Conservation (phyloP, 2,113 vertebrate species). For the Genyomyrus donnyi region DNA sequence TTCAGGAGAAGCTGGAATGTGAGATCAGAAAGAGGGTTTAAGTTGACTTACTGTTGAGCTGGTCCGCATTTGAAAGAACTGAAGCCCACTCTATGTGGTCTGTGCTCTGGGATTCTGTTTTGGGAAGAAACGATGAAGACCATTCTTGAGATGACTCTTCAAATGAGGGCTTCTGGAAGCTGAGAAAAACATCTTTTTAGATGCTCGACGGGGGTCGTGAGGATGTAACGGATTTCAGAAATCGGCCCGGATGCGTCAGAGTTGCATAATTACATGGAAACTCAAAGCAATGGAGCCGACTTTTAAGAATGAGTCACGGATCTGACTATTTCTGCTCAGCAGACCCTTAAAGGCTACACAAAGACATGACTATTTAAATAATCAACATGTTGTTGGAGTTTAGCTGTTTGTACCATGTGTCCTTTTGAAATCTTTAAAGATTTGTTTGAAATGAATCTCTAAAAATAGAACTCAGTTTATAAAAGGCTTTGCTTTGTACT, state of each 20-base stretch:
- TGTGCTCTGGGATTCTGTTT: background rate
- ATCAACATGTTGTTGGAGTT: background rate
- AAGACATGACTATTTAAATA: background rate
- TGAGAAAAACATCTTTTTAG: background rate
- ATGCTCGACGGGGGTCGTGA: background rate
- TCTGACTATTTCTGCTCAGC: background rate
- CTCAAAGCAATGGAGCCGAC: background rate
- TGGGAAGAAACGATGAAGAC: background rate
- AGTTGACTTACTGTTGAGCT: background rate
- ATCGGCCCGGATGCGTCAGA: background rate
- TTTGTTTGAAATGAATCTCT: background rate
- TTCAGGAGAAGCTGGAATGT: background rate
- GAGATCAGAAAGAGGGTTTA: background rate
- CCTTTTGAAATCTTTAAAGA: background rate
- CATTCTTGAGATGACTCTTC: background rate
- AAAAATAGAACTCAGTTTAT: background rate
- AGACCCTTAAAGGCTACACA: background rate
- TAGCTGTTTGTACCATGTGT: background rate
- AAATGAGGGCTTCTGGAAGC: background rate
- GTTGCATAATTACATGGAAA: conserved; percentile 6
- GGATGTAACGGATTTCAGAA: background rate
- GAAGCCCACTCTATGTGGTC: background rate
- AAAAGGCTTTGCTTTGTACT: background rate
- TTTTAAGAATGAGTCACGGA: background rate
- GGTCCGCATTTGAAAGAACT: background rate